Conservation (phyloP, 1,140 invertebrate genomes). For the Parapsyche elsis region DNA sequence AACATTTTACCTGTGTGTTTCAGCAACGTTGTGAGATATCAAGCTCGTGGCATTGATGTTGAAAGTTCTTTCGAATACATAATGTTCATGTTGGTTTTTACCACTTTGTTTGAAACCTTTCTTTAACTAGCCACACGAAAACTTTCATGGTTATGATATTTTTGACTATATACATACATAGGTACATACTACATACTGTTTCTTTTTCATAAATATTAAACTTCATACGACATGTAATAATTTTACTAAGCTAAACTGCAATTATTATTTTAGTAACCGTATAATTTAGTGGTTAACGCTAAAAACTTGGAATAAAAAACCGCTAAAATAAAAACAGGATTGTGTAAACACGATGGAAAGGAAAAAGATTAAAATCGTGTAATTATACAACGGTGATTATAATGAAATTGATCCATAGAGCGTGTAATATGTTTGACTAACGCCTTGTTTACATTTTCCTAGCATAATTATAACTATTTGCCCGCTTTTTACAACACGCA, state of each 20-base stretch:
- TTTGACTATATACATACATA: too few relatives aligned
- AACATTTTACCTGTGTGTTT: too few relatives aligned
- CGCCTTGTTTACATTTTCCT: constrained; percentile 23
- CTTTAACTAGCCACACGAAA: too few relatives aligned
- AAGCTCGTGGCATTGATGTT: too few relatives aligned
- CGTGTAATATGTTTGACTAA: constrained; percentile 29
- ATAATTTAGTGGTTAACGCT: not conserved
- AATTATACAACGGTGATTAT: constrained; percentile 17
- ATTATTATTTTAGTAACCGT: constrained; percentile 4
- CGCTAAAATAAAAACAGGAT: not conserved
- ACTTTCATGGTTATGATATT: too few relatives aligned
- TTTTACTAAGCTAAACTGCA: not conserved
- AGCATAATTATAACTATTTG: constrained; percentile 27
- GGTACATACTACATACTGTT: too few relatives aligned
- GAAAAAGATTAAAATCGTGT: constrained; percentile 13
- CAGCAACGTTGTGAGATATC: too few relatives aligned
- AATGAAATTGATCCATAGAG: constrained; percentile 17
- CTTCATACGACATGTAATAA: not conserved
- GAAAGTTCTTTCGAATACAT: too few relatives aligned
- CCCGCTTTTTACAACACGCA: not conserved
- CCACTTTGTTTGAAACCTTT: too few relatives aligned
- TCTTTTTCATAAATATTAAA: constrained; percentile 1
- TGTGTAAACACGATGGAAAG: constrained; percentile 5
- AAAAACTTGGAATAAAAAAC: not conserved
- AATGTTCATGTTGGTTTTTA: too few relatives aligned